Evolutionary conservation across 2,888 invertebrate species (phyloP), one percentile per base, ranked within the genome.

Genomic region (Microplitis manilae): DNA sequence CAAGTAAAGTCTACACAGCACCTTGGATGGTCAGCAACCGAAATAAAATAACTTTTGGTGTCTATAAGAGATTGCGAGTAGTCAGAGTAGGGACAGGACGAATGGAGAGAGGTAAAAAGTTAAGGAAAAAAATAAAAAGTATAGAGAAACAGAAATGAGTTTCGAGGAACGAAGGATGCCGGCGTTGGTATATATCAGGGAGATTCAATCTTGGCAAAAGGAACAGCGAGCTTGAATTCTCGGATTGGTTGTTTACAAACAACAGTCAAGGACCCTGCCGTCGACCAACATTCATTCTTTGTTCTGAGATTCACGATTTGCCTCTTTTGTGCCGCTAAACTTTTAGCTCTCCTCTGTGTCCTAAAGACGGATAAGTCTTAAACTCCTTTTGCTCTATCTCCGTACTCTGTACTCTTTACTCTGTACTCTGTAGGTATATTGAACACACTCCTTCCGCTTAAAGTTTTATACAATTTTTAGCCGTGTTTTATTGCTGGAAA

Each of bases 161-260:
- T 60, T 17, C 60, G 2, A 17, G n/a, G 39, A 67, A 68, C 15
- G 61, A 70, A 60, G 50, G 50, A 50, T 50, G 50, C 50, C 50
- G 8, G 8, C 13, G 50, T 4, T 50, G 50, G 50, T 50, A 50
- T 50, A 50, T 50, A 50, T 50, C 50, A 50, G 50, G 13, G 17
- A 6, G 40, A 62, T 72, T 61, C 61, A 62, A 72, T 72, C 61
- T 60, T 6, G 64, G 9, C 40, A 68, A 64, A 62, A 38, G 60
- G 74, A 68, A 76, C 30, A 70, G 76, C 68, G 73, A 40, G 74
- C 59, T 67, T 50, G 64, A 40, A 70, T 71, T 75, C 20, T 80
- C 64, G 70, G 69, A 78, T 75, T 70, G 68, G 64, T 69, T 77
- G 77, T 80, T 81, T 81, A 79, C 78, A 81, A 81, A 80, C 81